Evolutionary conservation across 2,888 invertebrate species (phyloP).

Genomic region (Lymantria dispar): DNA sequence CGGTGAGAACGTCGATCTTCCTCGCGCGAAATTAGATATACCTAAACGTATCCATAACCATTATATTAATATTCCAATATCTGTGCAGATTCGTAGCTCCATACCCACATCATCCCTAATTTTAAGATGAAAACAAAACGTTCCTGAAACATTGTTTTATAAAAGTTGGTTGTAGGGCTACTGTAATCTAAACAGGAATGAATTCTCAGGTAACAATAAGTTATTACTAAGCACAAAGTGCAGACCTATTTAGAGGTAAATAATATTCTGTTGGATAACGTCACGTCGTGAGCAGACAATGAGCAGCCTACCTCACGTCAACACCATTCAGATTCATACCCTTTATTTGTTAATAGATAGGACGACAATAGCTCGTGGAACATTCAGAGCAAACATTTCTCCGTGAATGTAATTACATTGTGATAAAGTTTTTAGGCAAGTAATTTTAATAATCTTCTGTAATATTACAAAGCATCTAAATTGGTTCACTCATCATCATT

Average conservation of each 20-base stretch:
- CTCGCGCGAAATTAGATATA: too few species aligned
- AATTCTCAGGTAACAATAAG: neutral
- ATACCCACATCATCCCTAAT: too few species aligned
- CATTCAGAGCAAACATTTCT: slow-evolving; percentile 41
- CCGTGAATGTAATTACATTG: slow-evolving; percentile 46
- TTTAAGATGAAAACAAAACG: too few species aligned
- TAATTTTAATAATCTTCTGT: too few species aligned
- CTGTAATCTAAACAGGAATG: neutral
- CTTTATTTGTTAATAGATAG: slow-evolving; percentile 61
- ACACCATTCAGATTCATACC: slow-evolving; percentile 55
- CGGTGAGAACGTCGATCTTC: too few species aligned
- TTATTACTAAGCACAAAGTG: slow-evolving; percentile 10
- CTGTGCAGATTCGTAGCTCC: too few species aligned
- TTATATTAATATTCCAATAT: too few species aligned
- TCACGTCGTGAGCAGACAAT: slow-evolving; percentile 46
- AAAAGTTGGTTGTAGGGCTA: too few species aligned
- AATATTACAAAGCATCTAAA: too few species aligned
- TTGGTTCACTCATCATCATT: too few species aligned
- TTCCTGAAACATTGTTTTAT: too few species aligned
- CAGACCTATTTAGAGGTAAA: slow-evolving; percentile 37
- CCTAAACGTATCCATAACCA: too few species aligned
- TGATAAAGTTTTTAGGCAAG: slow-evolving; percentile 5
- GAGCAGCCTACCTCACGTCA: slow-evolving; percentile 48
- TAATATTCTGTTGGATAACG: slow-evolving; percentile 44
- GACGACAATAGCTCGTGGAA: slow-evolving; percentile 43